Evolutionary conservation across 2,113 vertebrate genomes (phyloP).

Genomic region (Neolamprologus brichardi): DNA sequence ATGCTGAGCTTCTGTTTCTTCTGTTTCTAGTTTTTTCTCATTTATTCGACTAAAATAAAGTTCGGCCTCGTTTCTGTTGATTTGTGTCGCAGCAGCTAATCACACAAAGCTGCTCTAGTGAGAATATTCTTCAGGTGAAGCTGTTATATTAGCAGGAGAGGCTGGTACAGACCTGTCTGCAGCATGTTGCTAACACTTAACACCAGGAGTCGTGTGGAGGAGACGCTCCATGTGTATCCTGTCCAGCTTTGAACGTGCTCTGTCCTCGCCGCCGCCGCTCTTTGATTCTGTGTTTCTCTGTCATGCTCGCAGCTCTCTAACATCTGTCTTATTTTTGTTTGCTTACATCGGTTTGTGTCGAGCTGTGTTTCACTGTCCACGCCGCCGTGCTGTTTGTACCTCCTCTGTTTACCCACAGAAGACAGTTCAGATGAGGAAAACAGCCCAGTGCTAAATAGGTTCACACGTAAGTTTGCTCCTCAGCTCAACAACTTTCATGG

Average conservation of each 20-base stretch:
- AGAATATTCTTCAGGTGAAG: not conserved
- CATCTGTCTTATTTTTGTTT: slow-evolving; percentile 14
- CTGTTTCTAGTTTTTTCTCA: not conserved
- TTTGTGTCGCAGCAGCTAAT: not conserved
- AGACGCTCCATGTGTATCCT: not conserved
- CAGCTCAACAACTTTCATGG: slow-evolving; percentile 8
- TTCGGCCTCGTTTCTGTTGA: not conserved
- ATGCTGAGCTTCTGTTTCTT: not conserved
- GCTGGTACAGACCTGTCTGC: not conserved
- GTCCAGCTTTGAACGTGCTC: not conserved
- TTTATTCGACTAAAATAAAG: not conserved
- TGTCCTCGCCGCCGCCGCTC: not conserved
- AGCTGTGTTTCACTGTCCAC: slow-evolving; percentile 44
- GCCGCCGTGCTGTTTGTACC: slow-evolving; percentile 62
- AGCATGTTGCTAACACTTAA: slow-evolving; percentile 6
- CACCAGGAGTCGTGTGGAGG: not conserved
- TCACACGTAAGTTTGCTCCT: slow-evolving; percentile 71
- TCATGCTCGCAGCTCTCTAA: slow-evolving; percentile 12
- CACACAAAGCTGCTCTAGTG: too few species aligned
- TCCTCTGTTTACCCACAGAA: slow-evolving; percentile 73
- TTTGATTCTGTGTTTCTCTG: slow-evolving; percentile 11
- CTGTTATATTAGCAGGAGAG: not conserved
- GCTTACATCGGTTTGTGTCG: slow-evolving; percentile 30
- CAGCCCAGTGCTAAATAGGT: slow-evolving; percentile 68
- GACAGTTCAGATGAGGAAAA: slow-evolving; percentile 73